Percentiles rank a stretch among this genome's conserved stretches.
Evolutionary conservation across 1,140 invertebrate species (phyloP).

Genomic region (Bombus turneri): DNA sequence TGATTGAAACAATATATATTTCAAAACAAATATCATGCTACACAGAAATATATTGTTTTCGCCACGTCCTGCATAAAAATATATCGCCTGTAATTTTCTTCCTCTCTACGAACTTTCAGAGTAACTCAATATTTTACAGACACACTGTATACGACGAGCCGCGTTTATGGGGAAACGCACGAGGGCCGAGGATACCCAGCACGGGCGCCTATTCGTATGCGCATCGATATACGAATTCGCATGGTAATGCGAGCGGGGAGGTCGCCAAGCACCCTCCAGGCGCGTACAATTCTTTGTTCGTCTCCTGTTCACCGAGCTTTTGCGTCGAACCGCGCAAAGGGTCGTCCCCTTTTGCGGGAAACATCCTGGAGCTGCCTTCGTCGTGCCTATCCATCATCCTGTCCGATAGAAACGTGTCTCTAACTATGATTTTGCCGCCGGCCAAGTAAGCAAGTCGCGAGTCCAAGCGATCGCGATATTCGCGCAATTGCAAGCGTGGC

Average conservation of each 20-base stretch:
- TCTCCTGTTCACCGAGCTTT: not conserved
- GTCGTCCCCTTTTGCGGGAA: not conserved
- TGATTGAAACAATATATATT: too few species aligned
- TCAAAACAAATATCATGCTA: too few species aligned
- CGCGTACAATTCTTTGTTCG: conserved; percentile 27
- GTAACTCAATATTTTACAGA: not conserved
- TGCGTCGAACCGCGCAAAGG: not conserved
- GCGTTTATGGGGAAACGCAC: not conserved
- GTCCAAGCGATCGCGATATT: not conserved
- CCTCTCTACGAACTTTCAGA: not conserved
- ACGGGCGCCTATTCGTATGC: conserved; percentile 44
- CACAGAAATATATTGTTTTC: too few species aligned
- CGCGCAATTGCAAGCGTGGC: too few species aligned
- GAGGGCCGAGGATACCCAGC: not conserved
- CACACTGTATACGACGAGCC: not conserved
- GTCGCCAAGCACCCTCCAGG: conserved; percentile 33
- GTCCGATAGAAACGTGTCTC: not conserved
- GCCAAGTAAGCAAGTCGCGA: not conserved
- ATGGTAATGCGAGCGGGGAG: conserved; percentile 51
- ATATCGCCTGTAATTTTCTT: not conserved
- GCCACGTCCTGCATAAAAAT: too few species aligned
- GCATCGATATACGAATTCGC: conserved; percentile 60
- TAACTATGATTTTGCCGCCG: not conserved
- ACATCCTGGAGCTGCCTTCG: not conserved
- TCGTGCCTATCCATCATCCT: not conserved